phyloP scores from a whole-genome alignment of 2,888 invertebrate genomes.

The Heteromyza rotundicornis region DNA sequence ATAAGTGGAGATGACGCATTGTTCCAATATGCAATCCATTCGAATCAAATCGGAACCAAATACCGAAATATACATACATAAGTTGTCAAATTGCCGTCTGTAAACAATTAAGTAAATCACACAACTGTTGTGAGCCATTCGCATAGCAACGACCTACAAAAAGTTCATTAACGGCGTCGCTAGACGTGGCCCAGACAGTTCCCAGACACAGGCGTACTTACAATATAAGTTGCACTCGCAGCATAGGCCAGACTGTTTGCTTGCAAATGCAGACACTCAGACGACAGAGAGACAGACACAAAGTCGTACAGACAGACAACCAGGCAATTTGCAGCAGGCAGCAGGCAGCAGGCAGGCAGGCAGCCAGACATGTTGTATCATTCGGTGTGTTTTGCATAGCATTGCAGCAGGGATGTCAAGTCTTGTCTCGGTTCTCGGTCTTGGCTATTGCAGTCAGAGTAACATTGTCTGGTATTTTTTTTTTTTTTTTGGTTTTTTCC shows the following conservation, averaged over 20 bases:
- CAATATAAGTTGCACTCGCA: neutral
- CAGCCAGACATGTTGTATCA: no score
- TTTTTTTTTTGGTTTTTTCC: neutral
- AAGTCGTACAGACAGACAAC: no score
- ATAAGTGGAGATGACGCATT: no score
- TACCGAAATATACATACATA: no score
- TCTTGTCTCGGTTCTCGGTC: neutral
- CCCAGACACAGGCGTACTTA: conserved; percentile 44
- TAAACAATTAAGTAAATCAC: no score
- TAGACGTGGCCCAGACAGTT: conserved; percentile 63
- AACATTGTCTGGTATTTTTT: neutral
- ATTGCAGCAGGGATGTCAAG: neutral
- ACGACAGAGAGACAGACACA: no score
- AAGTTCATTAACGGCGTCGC: conserved; percentile 60
- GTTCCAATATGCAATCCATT: no score
- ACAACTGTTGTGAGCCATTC: no score
- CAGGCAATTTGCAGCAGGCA: conserved; percentile 20
- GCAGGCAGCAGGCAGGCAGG: no score
- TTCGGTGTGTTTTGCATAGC: neutral
- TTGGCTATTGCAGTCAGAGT: neutral
- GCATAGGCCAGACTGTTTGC: conserved; percentile 5
- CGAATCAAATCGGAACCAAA: no score
- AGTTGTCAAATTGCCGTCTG: no score
- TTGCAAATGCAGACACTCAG: neutral
- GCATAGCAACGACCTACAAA: conserved; percentile 63